Base-by-base conservation (phyloP, 1,140 invertebrate species). In the Temnothorax longispinosus region DNA sequence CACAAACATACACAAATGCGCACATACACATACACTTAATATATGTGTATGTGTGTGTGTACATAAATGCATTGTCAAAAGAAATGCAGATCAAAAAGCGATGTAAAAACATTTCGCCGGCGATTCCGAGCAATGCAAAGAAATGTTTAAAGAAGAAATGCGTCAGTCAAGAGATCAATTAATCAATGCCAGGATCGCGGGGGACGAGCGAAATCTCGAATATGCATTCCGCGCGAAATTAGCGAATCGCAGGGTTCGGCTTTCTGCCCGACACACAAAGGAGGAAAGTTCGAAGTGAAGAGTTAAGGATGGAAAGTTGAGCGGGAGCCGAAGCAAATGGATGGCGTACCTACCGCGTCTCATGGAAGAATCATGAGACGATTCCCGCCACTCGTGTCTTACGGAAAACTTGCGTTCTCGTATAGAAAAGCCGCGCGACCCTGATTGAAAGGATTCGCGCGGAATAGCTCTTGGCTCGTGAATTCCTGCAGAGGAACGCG, bases 361-460 rank as follows among this genome's bases (percentile, higher is more conserved):
- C 80, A 84, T 84, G 80, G 80, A 84, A 84, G 52, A 84, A 41
- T 84, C 80, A 84, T 84, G 80, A 74, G 80, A 74, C 65, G 27
- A 56, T 84, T 84, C 72, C 52, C n/a, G 50, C 44, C 32, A 18
- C 15, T 50, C 56, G 27, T 74, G 69, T 81, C 65, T 84, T 75
- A 75, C 41, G 69, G 62, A 38, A 84, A 84, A 84, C 80, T 58
- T 84, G 69, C 80, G 27, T 74, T 44, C 32, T 67, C 69, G 54
- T 84, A 84, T 52, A 69, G 69, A 84, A 84, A 84, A 84, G 58
- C 69, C 27, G 80, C 69, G 54, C 47, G 44, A 71, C 50, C 50
- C 38, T 69, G 50, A 71, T 62, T 75, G 80, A 84, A 84, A 50
- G 54, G 41, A 3, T 84, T 84, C 80, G 54, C 47, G 15, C 41